These are phyloP conservation scores for Brachyptera risi DNA, from an alignment of 2,888 invertebrate genomes.

Conservation along the genomic window DNA sequence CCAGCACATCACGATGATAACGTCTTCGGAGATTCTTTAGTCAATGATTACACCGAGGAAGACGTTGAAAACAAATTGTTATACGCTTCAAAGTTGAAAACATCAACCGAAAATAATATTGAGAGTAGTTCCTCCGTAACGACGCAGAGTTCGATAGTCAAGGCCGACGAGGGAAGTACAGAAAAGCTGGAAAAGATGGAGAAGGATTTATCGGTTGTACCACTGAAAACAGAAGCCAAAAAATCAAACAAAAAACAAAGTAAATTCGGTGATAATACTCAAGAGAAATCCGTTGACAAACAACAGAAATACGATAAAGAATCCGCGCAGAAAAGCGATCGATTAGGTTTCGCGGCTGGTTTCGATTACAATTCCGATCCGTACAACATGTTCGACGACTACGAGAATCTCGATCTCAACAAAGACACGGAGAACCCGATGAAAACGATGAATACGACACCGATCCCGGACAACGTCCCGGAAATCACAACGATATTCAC, in stretches of 20 bases:
- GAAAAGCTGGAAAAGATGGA: background rate
- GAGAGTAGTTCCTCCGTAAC: background rate
- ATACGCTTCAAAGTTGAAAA: background rate
- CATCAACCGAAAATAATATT: background rate
- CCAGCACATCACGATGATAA: background rate
- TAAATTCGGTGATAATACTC: background rate
- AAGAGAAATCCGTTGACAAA: background rate
- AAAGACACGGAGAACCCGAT: background rate
- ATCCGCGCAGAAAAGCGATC: background rate
- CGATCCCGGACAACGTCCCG: background rate
- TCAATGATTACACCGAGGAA: conserved; percentile 10
- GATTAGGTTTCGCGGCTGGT: background rate
- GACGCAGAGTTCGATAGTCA: background rate
- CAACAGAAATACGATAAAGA: background rate
- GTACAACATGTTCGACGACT: conserved; percentile 6
- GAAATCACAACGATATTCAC: background rate
- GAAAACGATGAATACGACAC: too few relatives aligned
- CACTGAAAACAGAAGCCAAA: background rate
- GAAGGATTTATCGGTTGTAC: background rate
- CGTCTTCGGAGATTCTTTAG: background rate
- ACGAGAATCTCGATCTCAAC: background rate
- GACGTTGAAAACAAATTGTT: conserved; percentile 24
- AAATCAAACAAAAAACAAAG: background rate
- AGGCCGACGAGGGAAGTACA: background rate
- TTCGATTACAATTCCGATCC: background rate